A percentile compares a stretch with the other conserved stretches of the same genome.
Conservation (phyloP, 2,113 vertebrate genomes). For the Nothocercus nigrocapillus region DNA sequence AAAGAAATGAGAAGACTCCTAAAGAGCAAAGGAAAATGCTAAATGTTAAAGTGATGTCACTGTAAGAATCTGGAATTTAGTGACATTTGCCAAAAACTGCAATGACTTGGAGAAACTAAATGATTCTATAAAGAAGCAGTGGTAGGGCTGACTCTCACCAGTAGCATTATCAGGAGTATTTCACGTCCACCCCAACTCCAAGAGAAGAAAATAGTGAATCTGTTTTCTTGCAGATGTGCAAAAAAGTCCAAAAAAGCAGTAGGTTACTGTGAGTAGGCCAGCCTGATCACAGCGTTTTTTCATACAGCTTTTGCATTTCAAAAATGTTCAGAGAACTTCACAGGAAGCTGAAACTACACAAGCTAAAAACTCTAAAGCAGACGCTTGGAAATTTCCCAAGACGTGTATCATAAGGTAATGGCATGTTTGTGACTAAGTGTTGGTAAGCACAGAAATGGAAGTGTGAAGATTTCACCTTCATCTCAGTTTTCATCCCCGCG, state of each 20-base stretch:
- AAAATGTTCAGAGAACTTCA: not conserved
- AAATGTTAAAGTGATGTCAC: not conserved
- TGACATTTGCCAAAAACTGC: not conserved
- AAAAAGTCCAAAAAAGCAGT: not conserved
- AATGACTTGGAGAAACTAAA: not conserved
- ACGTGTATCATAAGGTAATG: not conserved
- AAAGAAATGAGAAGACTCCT: not conserved
- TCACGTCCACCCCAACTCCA: not conserved
- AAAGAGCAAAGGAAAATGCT: not conserved
- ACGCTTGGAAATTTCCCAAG: not conserved
- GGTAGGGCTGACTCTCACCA: not conserved
- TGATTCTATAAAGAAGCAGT: not conserved
- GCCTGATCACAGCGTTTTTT: not conserved
- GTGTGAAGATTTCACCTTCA: not conserved
- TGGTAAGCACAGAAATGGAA: not conserved
- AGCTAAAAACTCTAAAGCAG: not conserved
- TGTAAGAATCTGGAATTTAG: not conserved
- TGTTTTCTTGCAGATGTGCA: not conserved
- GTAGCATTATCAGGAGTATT: not conserved
- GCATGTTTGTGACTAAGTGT: not conserved
- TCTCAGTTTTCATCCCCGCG: not conserved
- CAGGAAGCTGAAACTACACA: not conserved
- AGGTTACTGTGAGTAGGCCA: not conserved
- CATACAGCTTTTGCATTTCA: not conserved
- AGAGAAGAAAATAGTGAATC: not conserved